Evolutionary conservation across 2,888 invertebrate species (phyloP), one percentile per base, ranked within the genome.

Genomic region (Drosophila limbata): DNA sequence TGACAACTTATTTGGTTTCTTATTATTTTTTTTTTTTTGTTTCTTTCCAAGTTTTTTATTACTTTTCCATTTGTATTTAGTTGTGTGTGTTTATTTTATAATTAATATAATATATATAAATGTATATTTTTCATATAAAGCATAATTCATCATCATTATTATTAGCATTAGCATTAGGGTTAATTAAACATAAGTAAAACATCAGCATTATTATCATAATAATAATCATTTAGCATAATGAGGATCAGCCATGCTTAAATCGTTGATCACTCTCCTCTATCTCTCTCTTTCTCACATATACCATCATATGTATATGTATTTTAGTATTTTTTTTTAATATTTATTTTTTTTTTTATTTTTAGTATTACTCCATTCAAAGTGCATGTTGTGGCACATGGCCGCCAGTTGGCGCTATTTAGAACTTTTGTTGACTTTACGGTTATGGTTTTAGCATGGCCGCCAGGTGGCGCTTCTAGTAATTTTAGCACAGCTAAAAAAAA

Each of bases 401-500:
- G 68, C 67, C 76, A 74, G 71, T 50, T 74, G 74, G 75, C 77
- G 56, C 44, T 62, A 45, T 55, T 57, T 45, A 44, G 33, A 28
- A 28, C 10, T 25, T 53, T 35, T 44, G n/a, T 44, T 37, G 42
- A 5, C 5, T 51, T 51, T 33, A 33, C 9, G 11, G 10, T 48
- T 48, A 25, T 25, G 25, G 25, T 25, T 25, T 25, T 25, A 59
- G 57, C 84, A 73, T 73, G 73, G 33, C 17, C 75, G 70, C 70
- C 75, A 74, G 73, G 42, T 74, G 73, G 73, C 75, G 60, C 53
- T 64, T 39, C 21, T 59, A 48, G 47, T 37, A 28, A 28, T 51
- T 17, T 78, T 79, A 80, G 75, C 80, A 80, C 80, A 80, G 80
- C 80, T 79, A 80, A 77, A 78, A 77, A 78, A 65, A 39, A 56